Evolutionary conservation across 2,113 vertebrate species (phyloP).

Genomic region (Jacana jacana): DNA sequence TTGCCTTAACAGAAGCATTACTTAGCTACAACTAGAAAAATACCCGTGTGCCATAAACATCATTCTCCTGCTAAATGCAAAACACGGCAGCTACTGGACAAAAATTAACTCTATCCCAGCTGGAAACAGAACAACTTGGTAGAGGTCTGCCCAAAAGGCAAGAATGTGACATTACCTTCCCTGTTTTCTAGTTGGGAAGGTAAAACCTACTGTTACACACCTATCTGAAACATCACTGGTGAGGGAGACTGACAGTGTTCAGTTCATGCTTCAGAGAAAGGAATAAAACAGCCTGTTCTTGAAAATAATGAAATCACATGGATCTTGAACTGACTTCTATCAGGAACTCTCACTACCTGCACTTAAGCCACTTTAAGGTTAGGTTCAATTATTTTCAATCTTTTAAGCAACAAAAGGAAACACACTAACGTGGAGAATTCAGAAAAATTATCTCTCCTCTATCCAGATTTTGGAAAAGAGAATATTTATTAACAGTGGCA

Average conservation of each 20-base stretch:
- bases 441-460: not conserved
- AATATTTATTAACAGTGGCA: not conserved
- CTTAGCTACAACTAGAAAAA: not conserved
- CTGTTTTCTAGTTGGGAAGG: not conserved
- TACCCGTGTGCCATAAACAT: not conserved
- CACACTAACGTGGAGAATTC: not conserved
- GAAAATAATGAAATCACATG: not conserved
- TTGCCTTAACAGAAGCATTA: not conserved
- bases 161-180: not conserved
- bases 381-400: not conserved
- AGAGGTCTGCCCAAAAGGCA: not conserved
- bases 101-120: not conserved
- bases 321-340: not conserved
- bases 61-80: not conserved
- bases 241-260: not conserved
- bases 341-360: not conserved
- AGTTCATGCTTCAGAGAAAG: not conserved
- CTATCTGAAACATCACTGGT: not conserved
- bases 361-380: not conserved
- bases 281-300: not conserved
- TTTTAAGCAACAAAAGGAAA: not conserved
- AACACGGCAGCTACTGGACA: not conserved
- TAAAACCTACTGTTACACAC: not conserved
- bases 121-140: not conserved
- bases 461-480: not conserved